phyloP scores from a whole-genome alignment of 2,888 invertebrate genomes.

The Alviniconcha strummeri region DNA sequence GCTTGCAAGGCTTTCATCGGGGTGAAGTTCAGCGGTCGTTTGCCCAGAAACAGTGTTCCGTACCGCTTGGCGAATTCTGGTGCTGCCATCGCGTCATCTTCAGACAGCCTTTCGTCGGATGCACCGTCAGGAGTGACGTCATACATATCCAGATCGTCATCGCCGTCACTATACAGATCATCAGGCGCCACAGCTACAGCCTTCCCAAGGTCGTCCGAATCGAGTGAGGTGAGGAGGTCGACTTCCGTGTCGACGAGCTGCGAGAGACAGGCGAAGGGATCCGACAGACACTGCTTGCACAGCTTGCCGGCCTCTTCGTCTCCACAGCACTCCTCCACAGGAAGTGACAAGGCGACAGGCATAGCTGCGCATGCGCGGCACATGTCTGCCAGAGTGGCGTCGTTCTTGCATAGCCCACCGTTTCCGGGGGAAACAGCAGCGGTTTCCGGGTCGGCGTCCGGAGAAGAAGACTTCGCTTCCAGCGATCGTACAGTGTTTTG shows the following conservation, averaged over 20 bases:
- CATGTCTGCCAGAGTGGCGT: not conserved
- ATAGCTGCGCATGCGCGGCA: slow-evolving; percentile 22
- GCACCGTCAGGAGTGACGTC: not conserved
- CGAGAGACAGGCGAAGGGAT: not conserved
- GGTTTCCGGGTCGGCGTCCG: not conserved
- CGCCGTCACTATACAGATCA: not conserved
- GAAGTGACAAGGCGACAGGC: slow-evolving; percentile 15
- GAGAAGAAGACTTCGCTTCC: not conserved
- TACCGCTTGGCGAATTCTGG: not conserved
- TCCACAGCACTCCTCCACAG: slow-evolving; percentile 7
- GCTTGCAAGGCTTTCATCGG: not conserved
- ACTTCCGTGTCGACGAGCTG: not conserved
- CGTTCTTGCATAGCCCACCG: not conserved
- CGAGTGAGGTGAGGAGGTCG: not conserved
- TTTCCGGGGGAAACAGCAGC: not conserved
- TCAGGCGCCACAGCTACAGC: not conserved
- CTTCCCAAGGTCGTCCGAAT: not conserved
- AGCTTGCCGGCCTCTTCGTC: not conserved
- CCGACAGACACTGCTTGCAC: not conserved
- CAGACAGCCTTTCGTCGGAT: not conserved
- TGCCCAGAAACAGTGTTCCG: slow-evolving; percentile 21
- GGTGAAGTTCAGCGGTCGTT: not conserved
- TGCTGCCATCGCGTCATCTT: not conserved
- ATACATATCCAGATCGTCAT: not conserved
- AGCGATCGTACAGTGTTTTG: not conserved